Conservation (phyloP, 2,113 vertebrate species). For the Leuciscus idus region DNA sequence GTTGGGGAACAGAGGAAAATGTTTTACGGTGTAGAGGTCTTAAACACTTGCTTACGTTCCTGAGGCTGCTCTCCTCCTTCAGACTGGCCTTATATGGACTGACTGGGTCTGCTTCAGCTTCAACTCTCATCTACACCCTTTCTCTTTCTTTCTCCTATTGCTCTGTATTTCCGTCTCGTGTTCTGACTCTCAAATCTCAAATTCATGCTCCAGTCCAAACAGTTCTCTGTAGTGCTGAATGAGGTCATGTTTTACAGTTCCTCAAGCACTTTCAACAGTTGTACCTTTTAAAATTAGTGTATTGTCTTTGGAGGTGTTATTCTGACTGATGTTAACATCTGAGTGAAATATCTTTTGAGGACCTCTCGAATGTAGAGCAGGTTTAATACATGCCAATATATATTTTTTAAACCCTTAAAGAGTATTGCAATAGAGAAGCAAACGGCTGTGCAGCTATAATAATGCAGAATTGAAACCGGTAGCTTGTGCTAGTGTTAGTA, state of each 20-base stretch:
- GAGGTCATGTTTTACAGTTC: not conserved
- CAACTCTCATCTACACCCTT: constrained; percentile 4
- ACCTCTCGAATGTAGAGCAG: not conserved
- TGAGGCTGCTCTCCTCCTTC: constrained; percentile 46
- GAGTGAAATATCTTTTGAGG: not conserved
- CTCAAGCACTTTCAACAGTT: not conserved
- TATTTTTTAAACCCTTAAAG: not conserved
- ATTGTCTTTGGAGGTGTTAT: not conserved
- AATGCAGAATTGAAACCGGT: not conserved
- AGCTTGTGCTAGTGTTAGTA: not conserved
- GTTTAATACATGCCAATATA: not conserved
- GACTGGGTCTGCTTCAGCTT: constrained; percentile 47
- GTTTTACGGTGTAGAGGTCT: constrained; percentile 35
- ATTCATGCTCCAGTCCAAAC: constrained; percentile 2
- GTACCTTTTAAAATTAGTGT: not conserved
- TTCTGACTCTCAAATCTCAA: not conserved
- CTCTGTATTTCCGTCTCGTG: constrained; percentile 14
- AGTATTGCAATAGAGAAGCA: not conserved
- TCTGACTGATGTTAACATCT: not conserved
- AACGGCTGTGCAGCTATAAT: not conserved
- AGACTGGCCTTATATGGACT: constrained; percentile 59
- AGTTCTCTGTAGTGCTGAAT: not conserved
- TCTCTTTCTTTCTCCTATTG: constrained; percentile 30
- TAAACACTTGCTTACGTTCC: constrained; percentile 48
- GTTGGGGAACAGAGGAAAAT: not conserved